Conservation (phyloP, 2,888 invertebrate species). For the Nesidiocoris tenuis region DNA sequence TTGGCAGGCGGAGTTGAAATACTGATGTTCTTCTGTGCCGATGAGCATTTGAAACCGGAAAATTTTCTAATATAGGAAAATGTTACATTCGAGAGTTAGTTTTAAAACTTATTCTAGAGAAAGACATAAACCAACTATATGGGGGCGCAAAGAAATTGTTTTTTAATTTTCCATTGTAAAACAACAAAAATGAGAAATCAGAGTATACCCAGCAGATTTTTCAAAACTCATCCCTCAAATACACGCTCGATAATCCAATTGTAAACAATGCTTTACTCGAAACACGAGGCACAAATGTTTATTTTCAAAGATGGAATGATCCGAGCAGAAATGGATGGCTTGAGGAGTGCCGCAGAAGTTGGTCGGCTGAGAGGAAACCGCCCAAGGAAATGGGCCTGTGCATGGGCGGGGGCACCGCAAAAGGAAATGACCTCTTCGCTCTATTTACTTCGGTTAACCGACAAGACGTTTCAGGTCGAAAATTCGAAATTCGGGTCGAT, state of each 20-base stretch:
- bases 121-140: no score
- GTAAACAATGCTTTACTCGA: no score
- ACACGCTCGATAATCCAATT: no score
- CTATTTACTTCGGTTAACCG: not conserved
- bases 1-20: not conserved
- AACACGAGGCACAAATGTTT: no score
- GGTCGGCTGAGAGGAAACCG: not conserved
- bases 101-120: no score
- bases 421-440: not conserved
- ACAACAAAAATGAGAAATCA: not conserved
- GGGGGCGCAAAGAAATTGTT: no score
- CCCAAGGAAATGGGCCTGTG: not conserved
- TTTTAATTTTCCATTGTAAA: not conserved
- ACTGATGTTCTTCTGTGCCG: not conserved
- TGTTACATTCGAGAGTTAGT: no score
- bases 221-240: no score
- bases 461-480: not conserved
- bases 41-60: no score
- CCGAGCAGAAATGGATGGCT: not conserved
- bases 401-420: not conserved
- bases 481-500: not conserved
- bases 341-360: not conserved
- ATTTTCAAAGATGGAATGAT: no score
- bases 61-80: no score
- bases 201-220: no score